Evolutionary conservation across 1,140 invertebrate genomes (phyloP).

Genomic region (Archivesica marissinica): DNA sequence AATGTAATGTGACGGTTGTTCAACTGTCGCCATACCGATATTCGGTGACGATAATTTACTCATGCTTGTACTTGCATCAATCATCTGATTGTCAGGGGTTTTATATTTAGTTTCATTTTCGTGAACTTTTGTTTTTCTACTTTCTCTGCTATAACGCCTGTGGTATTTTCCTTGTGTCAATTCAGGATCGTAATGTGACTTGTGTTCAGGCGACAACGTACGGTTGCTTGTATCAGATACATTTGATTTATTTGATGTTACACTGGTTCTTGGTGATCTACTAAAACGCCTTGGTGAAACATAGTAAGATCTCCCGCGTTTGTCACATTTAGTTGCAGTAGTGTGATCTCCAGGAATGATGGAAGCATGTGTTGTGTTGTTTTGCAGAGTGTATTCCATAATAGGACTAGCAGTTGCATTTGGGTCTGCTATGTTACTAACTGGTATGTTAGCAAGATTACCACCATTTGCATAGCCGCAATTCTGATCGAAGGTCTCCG

Average conservation of each 20-base stretch:
- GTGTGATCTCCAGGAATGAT: neutral
- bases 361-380: too few species aligned
- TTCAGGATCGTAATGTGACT: neutral
- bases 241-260: constrained; percentile 38
- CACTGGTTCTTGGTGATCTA: constrained; percentile 34
- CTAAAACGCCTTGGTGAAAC: constrained; percentile 54
- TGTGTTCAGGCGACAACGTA: neutral
- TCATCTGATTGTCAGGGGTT: neutral
- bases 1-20: too few species aligned
- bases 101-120: neutral
- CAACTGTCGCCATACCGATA: too few species aligned
- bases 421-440: neutral
- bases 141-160: constrained; percentile 19
- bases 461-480: neutral
- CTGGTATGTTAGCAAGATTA: neutral
- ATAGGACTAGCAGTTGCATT: neutral
- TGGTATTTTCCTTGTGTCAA: neutral
- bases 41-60: neutral
- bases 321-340: neutral
- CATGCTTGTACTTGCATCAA: constrained; percentile 38
- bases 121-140: neutral
- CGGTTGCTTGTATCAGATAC: neutral
- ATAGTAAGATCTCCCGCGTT: neutral
- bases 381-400: too few species aligned
- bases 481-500: neutral